Percentiles rank a stretch among this genome's conserved stretches.
phyloP scores from a whole-genome alignment of 2,888 invertebrate genomes.

The Colostygia pectinataria region DNA sequence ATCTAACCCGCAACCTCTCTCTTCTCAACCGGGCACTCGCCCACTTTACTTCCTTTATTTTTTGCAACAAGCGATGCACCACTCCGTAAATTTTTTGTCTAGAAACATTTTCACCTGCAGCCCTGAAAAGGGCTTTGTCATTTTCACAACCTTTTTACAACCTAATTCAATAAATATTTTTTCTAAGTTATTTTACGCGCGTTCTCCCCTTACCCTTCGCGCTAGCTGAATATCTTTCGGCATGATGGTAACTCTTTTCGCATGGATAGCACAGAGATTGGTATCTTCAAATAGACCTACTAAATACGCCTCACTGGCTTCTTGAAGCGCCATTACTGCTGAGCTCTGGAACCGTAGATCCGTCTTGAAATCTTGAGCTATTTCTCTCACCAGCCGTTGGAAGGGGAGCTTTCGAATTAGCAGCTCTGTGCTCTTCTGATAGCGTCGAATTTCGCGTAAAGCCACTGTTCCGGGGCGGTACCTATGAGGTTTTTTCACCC shows the following conservation, averaged over 20 bases:
- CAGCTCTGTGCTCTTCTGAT: constrained; percentile 89
- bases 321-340: constrained; percentile 87
- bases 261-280: constrained; percentile 90
- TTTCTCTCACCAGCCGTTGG: constrained; percentile 88
- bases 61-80: too few relatives aligned
- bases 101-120: not conserved
- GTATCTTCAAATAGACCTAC: constrained; percentile 90
- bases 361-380: constrained; percentile 89
- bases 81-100: too few relatives aligned
- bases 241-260: constrained; percentile 71
- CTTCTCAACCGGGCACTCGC: too few relatives aligned
- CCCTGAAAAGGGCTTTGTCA: constrained; percentile 3
- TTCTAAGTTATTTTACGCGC: constrained; percentile 42
- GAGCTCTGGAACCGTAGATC: constrained; percentile 88
- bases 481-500: constrained; percentile 88
- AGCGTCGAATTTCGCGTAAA: constrained; percentile 87
- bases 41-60: too few relatives aligned
- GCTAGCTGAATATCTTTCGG: constrained; percentile 70
- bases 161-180: constrained; percentile 5
- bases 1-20: too few relatives aligned
- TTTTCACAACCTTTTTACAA: constrained; percentile 36
- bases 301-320: constrained; percentile 84
- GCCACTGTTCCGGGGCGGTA: constrained; percentile 88
- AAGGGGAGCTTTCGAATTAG: constrained; percentile 88
- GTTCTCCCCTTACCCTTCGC: constrained; percentile 63